Evolutionary conservation across 2,797 vertebrate genomes (phyloP).

Genomic region (Eurystomus glaucurus): DNA sequence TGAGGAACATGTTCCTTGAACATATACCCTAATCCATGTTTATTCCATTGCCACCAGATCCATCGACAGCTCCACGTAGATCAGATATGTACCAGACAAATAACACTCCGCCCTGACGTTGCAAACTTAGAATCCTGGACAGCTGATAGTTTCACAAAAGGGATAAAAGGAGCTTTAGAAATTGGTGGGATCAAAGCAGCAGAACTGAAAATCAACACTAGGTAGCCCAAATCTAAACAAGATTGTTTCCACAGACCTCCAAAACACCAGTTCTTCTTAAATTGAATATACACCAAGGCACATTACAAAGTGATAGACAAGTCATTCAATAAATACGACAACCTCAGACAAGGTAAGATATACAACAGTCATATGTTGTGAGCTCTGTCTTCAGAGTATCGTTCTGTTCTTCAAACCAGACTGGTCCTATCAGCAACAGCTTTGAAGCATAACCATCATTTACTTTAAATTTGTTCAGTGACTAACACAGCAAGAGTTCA

Average conservation of each 20-base stretch:
- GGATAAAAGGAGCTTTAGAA: not conserved
- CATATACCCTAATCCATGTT: not conserved
- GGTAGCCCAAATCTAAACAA: not conserved
- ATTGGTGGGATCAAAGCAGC: conserved; percentile 2
- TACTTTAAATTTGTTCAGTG: not conserved
- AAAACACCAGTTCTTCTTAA: not conserved
- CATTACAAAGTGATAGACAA: not conserved
- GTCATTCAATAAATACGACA: not conserved
- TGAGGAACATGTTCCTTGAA: not conserved
- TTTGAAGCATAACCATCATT: not conserved
- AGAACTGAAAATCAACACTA: not conserved
- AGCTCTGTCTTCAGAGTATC: not conserved
- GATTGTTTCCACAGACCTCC: not conserved
- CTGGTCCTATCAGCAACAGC: not conserved
- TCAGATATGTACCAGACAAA: not conserved
- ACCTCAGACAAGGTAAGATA: not conserved
- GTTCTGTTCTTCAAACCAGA: not conserved
- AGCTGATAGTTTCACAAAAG: not conserved
- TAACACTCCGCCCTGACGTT: not conserved
- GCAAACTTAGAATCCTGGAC: not conserved
- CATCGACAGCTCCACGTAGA: not conserved
- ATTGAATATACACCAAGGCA: not conserved
- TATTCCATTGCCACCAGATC: not conserved
- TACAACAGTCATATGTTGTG: accelerated
- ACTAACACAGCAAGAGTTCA: not conserved